Evolutionary conservation across 2,888 invertebrate species (phyloP).

Genomic region (Tipula unca): DNA sequence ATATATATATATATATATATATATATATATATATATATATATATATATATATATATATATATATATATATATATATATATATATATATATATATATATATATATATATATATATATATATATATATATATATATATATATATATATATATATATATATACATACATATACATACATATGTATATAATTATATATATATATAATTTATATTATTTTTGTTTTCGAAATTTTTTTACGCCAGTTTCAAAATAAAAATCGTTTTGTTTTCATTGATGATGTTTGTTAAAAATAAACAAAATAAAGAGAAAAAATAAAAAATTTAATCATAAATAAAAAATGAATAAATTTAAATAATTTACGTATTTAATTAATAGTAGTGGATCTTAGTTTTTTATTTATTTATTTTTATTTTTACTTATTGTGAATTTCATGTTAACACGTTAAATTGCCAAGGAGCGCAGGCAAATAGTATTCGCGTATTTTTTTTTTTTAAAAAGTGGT

Average conservation of each 20-base stretch:
- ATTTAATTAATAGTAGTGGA: background rate
- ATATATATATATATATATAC: background rate
- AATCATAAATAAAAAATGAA: background rate
- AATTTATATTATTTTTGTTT: background rate
- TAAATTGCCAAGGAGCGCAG: background rate
- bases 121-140: background rate
- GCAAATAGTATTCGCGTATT: background rate
- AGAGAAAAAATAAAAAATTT: background rate
- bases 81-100: background rate
- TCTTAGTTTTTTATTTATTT: background rate
- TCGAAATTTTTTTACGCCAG: background rate
- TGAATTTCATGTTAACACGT: background rate
- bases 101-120: background rate
- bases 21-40: background rate
- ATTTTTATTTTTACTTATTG: too few relatives aligned
- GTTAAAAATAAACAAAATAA: background rate
- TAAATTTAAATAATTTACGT: conserved; percentile 8
- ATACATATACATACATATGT: background rate
- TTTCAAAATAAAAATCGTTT: background rate
- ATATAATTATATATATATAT: background rate
- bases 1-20: background rate
- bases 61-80: background rate
- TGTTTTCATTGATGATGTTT: background rate
- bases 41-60: background rate
- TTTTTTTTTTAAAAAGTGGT: background rate